Percentiles rank a stretch among this genome's conserved stretches.
Conservation (phyloP, 2,113 vertebrate species). For the Verasper variegatus region DNA sequence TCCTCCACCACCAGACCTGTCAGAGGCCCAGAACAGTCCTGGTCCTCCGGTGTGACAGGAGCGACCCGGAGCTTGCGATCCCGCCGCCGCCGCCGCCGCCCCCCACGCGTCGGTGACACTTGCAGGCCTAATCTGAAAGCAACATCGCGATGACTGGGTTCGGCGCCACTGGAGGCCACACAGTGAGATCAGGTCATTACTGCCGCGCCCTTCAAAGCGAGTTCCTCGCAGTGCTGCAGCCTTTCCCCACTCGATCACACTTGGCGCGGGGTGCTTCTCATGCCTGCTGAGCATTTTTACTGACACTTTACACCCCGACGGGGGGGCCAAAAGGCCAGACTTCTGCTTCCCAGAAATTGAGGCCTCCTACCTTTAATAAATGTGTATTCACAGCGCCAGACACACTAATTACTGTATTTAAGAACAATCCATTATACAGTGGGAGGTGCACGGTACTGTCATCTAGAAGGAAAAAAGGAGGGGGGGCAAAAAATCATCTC, state of each 20-base stretch:
- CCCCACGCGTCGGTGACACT: slow-evolving; percentile 43
- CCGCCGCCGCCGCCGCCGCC: slow-evolving; percentile 25
- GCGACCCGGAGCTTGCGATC: slow-evolving; percentile 70
- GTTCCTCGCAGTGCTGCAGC: slow-evolving; percentile 53
- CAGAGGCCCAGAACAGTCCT: slow-evolving; percentile 59
- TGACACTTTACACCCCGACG: slow-evolving; percentile 54
- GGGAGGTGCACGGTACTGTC: slow-evolving; percentile 32
- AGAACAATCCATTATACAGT: slow-evolving; percentile 53
- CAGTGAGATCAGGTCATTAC: slow-evolving; percentile 79
- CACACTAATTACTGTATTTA: slow-evolving; percentile 69
- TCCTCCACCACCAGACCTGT: slow-evolving; percentile 67
- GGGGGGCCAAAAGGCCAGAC: slow-evolving; percentile 42
- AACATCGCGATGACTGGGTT: slow-evolving; percentile 58
- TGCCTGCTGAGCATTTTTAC: slow-evolving; percentile 71
- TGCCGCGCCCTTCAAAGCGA: slow-evolving; percentile 75
- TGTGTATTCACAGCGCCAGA: slow-evolving; percentile 60
- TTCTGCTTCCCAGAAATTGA: slow-evolving; percentile 49
- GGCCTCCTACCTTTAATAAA: slow-evolving; percentile 62
- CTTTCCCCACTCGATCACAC: slow-evolving; percentile 56
- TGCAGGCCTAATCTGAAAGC: slow-evolving; percentile 76
- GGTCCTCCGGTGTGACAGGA: slow-evolving; percentile 70
- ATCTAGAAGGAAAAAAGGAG: slow-evolving; percentile 8
- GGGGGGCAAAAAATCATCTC: neutral
- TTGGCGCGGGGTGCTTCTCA: slow-evolving; percentile 54
- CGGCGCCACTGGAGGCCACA: slow-evolving; percentile 62